Percentiles rank a stretch among this genome's conserved stretches.
Conservation (phyloP, 2,113 vertebrate species). For the Tragelaphus strepsiceros region DNA sequence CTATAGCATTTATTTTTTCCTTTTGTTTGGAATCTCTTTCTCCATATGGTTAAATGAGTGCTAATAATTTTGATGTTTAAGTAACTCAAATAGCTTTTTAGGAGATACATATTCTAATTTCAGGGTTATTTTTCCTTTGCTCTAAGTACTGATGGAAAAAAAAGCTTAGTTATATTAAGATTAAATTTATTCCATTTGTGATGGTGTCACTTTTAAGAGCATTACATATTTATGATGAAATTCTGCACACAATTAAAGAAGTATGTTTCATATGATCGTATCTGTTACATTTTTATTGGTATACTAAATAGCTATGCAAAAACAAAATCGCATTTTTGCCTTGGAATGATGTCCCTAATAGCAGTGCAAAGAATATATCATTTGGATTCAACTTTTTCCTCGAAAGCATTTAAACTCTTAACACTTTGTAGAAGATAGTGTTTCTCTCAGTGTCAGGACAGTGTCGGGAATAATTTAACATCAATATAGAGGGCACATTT, state of each 20-base stretch:
- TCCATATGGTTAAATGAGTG: not conserved
- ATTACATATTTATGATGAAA: not conserved
- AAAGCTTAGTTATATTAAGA: slow-evolving; percentile 24
- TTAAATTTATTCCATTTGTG: not conserved
- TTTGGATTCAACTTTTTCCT: slow-evolving; percentile 2
- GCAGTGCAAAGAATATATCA: not conserved
- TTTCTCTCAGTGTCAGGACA: not conserved
- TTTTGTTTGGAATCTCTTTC: not conserved
- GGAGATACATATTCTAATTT: not conserved
- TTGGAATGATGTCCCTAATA: not conserved
- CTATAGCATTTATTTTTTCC: not conserved
- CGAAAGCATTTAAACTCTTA: not conserved
- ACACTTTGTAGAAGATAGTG: not conserved
- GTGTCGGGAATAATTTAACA: not conserved
- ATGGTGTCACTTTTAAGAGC: not conserved
- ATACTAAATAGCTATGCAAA: not conserved
- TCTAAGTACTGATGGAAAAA: not conserved
- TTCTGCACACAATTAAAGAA: not conserved
- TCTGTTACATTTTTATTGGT: not conserved
- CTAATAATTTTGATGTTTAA: not conserved
- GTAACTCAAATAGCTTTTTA: not conserved
- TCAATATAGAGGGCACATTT: not conserved
- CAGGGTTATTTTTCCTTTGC: not conserved
- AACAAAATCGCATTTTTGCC: not conserved
- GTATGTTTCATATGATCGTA: not conserved